Percentiles rank a stretch among this genome's conserved stretches.
Conservation (phyloP, 2,888 invertebrate genomes). For the Sinhomidia bicolor region DNA sequence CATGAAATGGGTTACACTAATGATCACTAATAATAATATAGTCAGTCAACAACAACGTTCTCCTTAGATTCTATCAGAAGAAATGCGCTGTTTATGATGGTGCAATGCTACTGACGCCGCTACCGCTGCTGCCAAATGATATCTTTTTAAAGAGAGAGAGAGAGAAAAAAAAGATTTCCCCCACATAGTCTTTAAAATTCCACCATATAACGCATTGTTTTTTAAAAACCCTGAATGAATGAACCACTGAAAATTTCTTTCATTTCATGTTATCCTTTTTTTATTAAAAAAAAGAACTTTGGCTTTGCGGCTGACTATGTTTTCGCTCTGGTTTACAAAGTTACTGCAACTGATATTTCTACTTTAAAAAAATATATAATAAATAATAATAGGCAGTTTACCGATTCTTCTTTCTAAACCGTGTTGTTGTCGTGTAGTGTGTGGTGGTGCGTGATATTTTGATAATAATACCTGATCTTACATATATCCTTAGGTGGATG, state of each 20-base stretch:
- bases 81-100: background rate
- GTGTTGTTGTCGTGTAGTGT: background rate
- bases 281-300: too few species aligned
- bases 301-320: slow-evolving; percentile 39
- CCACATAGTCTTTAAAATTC: slow-evolving; percentile 19
- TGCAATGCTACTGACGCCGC: too few species aligned
- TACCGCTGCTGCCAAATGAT: background rate
- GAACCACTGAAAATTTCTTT: background rate
- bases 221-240: slow-evolving; percentile 1
- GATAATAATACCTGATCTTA: background rate
- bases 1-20: too few species aligned
- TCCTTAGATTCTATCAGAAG: background rate
- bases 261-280: slow-evolving; percentile 13
- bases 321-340: slow-evolving; percentile 60
- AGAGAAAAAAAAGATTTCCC: background rate
- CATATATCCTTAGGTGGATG: background rate
- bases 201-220: background rate
- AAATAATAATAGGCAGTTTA: slow-evolving; percentile 11
- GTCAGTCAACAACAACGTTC: background rate
- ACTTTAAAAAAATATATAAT: background rate
- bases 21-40: too few species aligned
- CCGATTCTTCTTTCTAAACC: slow-evolving; percentile 14
- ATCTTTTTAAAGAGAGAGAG: background rate
- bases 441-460: background rate
- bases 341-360: slow-evolving; percentile 17